A percentile compares a stretch with the other conserved stretches of the same genome.
Conservation (phyloP, 2,113 vertebrate species). For the Sorex araneus region DNA sequence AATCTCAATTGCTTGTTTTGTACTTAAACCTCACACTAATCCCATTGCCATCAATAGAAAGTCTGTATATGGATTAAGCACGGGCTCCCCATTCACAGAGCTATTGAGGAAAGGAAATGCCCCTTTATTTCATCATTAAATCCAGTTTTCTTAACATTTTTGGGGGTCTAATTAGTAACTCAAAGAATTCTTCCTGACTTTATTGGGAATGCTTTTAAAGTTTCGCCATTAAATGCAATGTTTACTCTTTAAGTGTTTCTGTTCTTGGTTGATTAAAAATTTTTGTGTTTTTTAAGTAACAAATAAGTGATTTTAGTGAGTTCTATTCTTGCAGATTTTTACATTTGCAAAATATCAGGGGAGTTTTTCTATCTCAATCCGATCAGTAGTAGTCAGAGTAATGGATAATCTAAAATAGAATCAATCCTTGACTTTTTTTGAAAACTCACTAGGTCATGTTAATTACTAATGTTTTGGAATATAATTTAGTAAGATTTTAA, state of each 20-base stretch:
- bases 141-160: slow-evolving; percentile 74
- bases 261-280: slow-evolving; percentile 62
- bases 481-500: slow-evolving; percentile 55
- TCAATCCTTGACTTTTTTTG: slow-evolving; percentile 11
- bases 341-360: slow-evolving; percentile 25
- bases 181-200: slow-evolving; percentile 78
- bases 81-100: slow-evolving; percentile 69
- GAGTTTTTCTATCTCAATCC: slow-evolving; percentile 17
- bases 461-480: slow-evolving; percentile 21
- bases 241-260: slow-evolving; percentile 68
- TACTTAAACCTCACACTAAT: slow-evolving; percentile 83
- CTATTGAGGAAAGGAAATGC: slow-evolving; percentile 74
- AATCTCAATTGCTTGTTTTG: slow-evolving; percentile 77
- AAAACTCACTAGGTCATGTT: slow-evolving; percentile 38
- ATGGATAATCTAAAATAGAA: slow-evolving; percentile 41
- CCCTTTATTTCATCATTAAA: slow-evolving; percentile 73
- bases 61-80: slow-evolving; percentile 58
- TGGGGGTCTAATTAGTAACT: slow-evolving; percentile 80
- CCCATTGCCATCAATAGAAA: slow-evolving; percentile 77
- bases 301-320: slow-evolving; percentile 68
- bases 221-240: slow-evolving; percentile 73
- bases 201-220: slow-evolving; percentile 73
- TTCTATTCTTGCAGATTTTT: slow-evolving; percentile 39
- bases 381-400: not conserved
- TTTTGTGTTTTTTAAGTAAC: slow-evolving; percentile 36